These are phyloP conservation scores for Aspidiotus rigidus DNA, from an alignment of 2,888 invertebrate species.

Conservation along the genomic window DNA sequence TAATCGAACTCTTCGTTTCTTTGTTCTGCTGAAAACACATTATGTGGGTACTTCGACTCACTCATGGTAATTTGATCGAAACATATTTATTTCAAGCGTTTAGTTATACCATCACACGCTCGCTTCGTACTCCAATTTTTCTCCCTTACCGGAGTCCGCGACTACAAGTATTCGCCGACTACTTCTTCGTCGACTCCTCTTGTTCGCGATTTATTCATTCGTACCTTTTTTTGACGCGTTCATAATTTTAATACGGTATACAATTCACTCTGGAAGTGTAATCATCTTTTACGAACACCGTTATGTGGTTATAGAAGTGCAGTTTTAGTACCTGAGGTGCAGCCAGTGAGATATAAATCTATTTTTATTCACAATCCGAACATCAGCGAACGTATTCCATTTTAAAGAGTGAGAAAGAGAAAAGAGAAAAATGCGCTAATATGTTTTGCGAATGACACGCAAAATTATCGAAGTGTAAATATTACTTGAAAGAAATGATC, in stretches of 20 bases:
- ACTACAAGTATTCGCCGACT: background rate
- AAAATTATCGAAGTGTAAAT: slow-evolving; percentile 2
- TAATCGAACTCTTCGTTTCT: slow-evolving; percentile 15
- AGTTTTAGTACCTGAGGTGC: slow-evolving; percentile 2
- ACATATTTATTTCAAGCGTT: background rate
- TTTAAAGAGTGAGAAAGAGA: too few species aligned
- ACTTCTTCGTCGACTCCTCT: background rate
- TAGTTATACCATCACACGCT: background rate
- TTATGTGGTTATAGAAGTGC: background rate
- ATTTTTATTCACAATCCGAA: background rate
- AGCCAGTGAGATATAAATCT: background rate
- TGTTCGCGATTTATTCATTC: background rate
- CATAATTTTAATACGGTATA: background rate
- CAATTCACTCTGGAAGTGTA: background rate
- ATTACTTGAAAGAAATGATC: slow-evolving; percentile 1
- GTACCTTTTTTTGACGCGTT: slow-evolving; percentile 2
- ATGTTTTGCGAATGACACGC: slow-evolving; percentile 1
- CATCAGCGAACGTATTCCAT: background rate
- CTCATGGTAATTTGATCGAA: background rate
- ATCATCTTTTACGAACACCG: background rate
- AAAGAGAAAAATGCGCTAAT: background rate
- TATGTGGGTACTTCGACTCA: background rate
- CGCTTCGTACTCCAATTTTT: too few species aligned
- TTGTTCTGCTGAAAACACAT: background rate
- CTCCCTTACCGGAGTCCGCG: too few species aligned